A percentile compares a stretch with the other conserved stretches of the same genome.
Conservation (phyloP, 2,888 invertebrate genomes). For the Drosophila nigricruria region DNA sequence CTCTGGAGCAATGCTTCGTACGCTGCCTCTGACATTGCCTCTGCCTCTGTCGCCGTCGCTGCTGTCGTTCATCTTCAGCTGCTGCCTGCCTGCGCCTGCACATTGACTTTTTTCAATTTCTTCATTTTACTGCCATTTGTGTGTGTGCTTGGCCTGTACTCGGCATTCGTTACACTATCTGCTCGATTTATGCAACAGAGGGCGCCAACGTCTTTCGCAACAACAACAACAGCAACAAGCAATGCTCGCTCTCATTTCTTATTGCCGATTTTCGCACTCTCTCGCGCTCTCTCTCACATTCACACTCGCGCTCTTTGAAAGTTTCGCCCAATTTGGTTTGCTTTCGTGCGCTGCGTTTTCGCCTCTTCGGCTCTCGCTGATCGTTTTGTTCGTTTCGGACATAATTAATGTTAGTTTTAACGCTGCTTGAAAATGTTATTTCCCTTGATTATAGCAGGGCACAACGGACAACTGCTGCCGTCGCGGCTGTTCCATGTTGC, state of each 20-base stretch:
- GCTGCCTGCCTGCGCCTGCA: conserved; percentile 30
- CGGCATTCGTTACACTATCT: conserved; percentile 8
- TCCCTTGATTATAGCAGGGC: conserved; percentile 84
- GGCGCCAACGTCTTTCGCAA: conserved; percentile 31
- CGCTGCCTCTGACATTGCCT: neutral
- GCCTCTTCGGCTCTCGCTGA: conserved; percentile 37
- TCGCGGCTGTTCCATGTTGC: conserved; percentile 43
- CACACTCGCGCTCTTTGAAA: conserved; percentile 22
- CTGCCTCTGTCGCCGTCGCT: conserved; percentile 6
- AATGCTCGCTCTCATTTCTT: conserved; percentile 5
- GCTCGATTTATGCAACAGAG: conserved; percentile 24
- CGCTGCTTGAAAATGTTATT: conserved; percentile 85
- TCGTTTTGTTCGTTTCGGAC: conserved; percentile 82
- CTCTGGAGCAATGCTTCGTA: conserved; percentile 48
- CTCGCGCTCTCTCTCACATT: neutral
- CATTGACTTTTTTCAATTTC: conserved; percentile 58
- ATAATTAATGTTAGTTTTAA: conserved; percentile 85
- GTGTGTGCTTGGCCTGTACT: conserved; percentile 11
- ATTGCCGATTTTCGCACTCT: neutral
- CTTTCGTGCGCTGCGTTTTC: conserved; percentile 35
- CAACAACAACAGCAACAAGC: neutral
- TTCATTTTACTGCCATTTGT: conserved; percentile 33
- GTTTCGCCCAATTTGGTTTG: conserved; percentile 43
- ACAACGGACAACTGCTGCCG: conserved; percentile 63
- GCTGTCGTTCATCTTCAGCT: conserved; percentile 35